Percentiles rank a stretch among this genome's conserved stretches.
Evolutionary conservation across 2,888 invertebrate genomes (phyloP).

Genomic region (Pycnomerus fuliginosus): DNA sequence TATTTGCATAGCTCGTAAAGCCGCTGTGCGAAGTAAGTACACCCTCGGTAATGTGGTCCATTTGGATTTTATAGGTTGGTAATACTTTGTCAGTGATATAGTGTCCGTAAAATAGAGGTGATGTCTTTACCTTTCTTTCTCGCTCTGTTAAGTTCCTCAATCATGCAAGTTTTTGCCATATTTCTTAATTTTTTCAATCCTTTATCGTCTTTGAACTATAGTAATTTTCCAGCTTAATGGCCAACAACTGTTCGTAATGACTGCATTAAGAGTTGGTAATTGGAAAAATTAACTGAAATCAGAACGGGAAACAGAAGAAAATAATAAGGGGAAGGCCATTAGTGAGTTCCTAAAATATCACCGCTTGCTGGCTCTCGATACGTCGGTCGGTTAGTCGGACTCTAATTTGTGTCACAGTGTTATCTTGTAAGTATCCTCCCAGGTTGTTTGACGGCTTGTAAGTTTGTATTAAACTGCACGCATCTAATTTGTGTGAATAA

Average conservation of each 20-base stretch:
- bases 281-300: slow-evolving; percentile 42
- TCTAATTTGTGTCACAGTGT: slow-evolving; percentile 25
- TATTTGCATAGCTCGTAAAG: slow-evolving; percentile 42
- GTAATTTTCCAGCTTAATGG: slow-evolving; percentile 40
- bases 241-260: slow-evolving; percentile 45
- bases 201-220: slow-evolving; percentile 27
- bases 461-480: slow-evolving; percentile 9
- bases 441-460: slow-evolving; percentile 8
- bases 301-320: slow-evolving; percentile 31
- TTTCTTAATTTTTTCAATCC: slow-evolving; percentile 38
- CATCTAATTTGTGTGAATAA: slow-evolving; percentile 9
- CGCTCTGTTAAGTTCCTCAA: neutral
- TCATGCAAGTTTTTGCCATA: slow-evolving; percentile 2
- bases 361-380: slow-evolving; percentile 16
- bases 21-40: slow-evolving; percentile 33
- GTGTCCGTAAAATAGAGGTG: no score
- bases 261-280: slow-evolving; percentile 41
- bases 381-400: slow-evolving; percentile 28
- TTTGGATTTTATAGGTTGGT: slow-evolving; percentile 18
- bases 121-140: no score
- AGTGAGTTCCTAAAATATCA: slow-evolving; percentile 35
- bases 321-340: slow-evolving; percentile 34
- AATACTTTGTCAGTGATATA: slow-evolving; percentile 16
- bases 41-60: slow-evolving; percentile 31
- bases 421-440: no score